Conservation (phyloP, 2,797 vertebrate genomes). For the Gymnothorax javanicus region DNA sequence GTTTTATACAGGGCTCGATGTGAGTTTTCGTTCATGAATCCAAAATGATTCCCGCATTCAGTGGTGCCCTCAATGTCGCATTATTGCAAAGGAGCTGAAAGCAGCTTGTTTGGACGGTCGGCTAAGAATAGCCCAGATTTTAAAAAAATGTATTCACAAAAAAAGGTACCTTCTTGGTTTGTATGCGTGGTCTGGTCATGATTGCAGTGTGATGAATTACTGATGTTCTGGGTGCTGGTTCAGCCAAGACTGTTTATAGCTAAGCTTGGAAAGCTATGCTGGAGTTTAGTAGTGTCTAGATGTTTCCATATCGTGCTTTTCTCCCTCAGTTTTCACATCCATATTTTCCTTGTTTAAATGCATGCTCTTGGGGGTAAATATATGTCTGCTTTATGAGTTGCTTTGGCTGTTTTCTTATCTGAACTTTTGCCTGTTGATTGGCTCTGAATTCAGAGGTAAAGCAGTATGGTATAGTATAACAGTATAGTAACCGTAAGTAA, state of each 20-base stretch:
- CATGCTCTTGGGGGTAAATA: neutral
- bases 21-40: neutral
- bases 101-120: neutral
- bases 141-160: neutral
- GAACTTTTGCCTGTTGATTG: neutral
- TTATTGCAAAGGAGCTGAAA: neutral
- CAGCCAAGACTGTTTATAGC: neutral
- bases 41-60: neutral
- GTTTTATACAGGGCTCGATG: neutral
- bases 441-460: neutral
- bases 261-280: neutral
- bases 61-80: neutral
- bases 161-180: neutral
- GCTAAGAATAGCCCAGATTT: neutral
- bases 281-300: neutral
- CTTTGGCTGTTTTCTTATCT: no score
- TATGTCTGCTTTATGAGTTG: neutral
- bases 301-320: neutral
- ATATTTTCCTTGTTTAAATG: neutral
- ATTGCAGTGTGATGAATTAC: neutral
- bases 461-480: no score
- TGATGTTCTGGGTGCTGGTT: neutral
- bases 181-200: neutral
- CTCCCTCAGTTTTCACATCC: neutral
- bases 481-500: no score